Evolutionary conservation across 2,113 vertebrate species (phyloP).

Genomic region (Addax nasomaculatus): DNA sequence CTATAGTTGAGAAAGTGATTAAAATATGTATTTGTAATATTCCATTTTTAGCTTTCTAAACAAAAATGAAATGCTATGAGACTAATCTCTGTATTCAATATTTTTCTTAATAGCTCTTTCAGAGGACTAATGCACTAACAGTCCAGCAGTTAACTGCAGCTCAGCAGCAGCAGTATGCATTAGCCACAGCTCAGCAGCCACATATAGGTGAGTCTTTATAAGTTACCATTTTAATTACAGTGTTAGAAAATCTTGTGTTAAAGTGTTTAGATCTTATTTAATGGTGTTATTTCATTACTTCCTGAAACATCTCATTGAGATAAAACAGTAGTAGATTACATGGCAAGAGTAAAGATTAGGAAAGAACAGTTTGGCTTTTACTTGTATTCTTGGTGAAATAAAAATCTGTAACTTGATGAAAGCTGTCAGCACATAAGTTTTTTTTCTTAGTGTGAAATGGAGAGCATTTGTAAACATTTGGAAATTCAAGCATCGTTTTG

Average conservation of each 20-base stretch:
- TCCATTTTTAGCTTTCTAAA: not conserved
- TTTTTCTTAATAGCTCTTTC: slow-evolving; percentile 88
- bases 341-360: not conserved
- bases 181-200: slow-evolving; percentile 96
- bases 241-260: not conserved
- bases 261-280: not conserved
- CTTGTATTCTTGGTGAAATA: not conserved
- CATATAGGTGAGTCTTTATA: slow-evolving; percentile 89
- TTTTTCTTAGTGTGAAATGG: not conserved
- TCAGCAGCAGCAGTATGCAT: slow-evolving; percentile 95
- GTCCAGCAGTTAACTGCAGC: slow-evolving; percentile 96
- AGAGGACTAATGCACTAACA: slow-evolving; percentile 92
- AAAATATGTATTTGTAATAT: not conserved
- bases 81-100: slow-evolving; percentile 27
- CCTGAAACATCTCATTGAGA: slow-evolving; percentile 26
- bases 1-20: not conserved
- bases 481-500: slow-evolving; percentile 17
- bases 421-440: not conserved
- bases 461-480: not conserved
- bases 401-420: slow-evolving; percentile 13
- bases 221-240: not conserved
- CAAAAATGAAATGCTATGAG: not conserved
- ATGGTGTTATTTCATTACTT: not conserved
- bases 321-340: not conserved
- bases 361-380: not conserved